Conservation (phyloP, 2,113 vertebrate genomes). For the Amblyopsis rosae region DNA sequence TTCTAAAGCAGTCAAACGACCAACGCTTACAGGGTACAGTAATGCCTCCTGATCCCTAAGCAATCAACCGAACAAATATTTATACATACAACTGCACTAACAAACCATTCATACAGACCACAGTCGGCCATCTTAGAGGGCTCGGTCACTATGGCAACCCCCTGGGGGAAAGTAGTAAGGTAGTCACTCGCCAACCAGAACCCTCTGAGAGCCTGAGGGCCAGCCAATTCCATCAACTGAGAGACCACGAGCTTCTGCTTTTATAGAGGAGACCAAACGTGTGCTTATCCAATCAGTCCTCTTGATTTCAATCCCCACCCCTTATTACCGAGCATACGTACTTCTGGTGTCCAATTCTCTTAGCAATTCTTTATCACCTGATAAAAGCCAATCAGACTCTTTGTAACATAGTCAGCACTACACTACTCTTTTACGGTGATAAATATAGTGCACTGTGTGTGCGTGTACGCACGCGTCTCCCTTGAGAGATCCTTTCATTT, state of each 20-base stretch:
- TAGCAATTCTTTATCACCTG: neutral
- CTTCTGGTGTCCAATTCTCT: neutral
- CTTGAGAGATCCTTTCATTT: constrained; percentile 29
- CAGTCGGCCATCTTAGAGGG: constrained; percentile 22
- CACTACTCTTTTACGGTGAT: no score
- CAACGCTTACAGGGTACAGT: constrained; percentile 41
- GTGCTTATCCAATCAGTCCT: constrained; percentile 15
- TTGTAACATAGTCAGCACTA: neutral
- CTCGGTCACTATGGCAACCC: constrained; percentile 21
- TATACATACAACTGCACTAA: constrained; percentile 19
- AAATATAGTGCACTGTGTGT: neutral
- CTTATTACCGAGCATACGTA: neutral
- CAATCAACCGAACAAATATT: constrained; percentile 9
- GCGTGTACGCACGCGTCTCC: neutral
- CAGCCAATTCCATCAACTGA: constrained; percentile 20
- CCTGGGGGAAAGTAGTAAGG: constrained; percentile 22
- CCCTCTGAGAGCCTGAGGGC: constrained; percentile 28
- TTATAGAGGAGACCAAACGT: neutral
- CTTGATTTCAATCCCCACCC: constrained; percentile 5
- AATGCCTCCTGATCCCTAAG: constrained; percentile 48
- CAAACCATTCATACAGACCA: constrained; percentile 31
- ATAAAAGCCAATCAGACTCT: neutral
- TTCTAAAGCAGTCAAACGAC: neutral
- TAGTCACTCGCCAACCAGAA: constrained; percentile 20
- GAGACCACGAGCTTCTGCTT: constrained; percentile 22